Conservation (phyloP, 1,140 invertebrate genomes). For the Magallana angulata region DNA sequence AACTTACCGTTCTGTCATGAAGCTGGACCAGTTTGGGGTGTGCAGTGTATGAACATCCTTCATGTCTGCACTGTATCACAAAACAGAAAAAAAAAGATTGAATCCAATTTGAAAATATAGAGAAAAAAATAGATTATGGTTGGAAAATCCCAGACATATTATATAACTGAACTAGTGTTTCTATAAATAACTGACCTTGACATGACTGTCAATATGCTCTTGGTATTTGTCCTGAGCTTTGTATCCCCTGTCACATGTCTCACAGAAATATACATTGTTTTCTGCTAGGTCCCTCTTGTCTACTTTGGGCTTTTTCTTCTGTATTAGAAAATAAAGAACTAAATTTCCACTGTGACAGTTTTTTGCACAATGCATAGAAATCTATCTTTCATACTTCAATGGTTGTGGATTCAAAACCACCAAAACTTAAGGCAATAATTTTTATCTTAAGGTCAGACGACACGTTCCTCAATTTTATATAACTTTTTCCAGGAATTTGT, state of each 20-base stretch:
- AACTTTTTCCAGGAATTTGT: too few species aligned
- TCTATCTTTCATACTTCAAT: too few species aligned
- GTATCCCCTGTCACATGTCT: slow-evolving; percentile 88
- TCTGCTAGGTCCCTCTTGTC: slow-evolving; percentile 74
- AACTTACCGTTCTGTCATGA: slow-evolving; percentile 85
- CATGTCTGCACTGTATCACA: slow-evolving; percentile 84
- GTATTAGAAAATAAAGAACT: neutral
- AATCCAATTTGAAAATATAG: neutral
- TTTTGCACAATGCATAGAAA: too few species aligned
- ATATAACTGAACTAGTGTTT: too few species aligned
- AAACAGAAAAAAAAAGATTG: slow-evolving; percentile 53
- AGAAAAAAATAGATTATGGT: neutral
- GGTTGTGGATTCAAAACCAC: too few species aligned
- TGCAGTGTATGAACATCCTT: slow-evolving; percentile 90
- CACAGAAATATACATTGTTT: slow-evolving; percentile 82
- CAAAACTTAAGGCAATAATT: too few species aligned
- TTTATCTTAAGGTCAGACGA: too few species aligned
- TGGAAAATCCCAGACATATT: neutral
- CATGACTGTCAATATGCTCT: slow-evolving; percentile 86
- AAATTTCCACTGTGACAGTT: too few species aligned
- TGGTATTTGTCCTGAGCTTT: slow-evolving; percentile 82
- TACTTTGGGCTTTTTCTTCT: slow-evolving; percentile 67
- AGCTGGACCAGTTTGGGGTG: slow-evolving; percentile 88
- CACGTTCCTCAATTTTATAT: too few species aligned
- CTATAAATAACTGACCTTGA: slow-evolving; percentile 69